Evolutionary conservation across 1,140 invertebrate genomes (phyloP).

Genomic region (Euura lappo): DNA sequence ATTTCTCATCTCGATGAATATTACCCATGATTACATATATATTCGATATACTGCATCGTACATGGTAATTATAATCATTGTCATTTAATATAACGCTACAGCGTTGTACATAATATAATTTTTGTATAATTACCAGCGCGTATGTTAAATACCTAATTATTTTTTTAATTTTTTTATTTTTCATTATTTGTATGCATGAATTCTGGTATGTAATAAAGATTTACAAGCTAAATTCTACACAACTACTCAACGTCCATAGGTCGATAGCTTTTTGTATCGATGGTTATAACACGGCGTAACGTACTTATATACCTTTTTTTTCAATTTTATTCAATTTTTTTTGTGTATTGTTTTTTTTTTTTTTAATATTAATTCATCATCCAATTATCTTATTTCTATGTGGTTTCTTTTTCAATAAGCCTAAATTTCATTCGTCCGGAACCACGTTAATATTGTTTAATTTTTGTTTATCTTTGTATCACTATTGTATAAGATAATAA

Average conservation of each 20-base stretch:
- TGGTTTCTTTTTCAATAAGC: not conserved
- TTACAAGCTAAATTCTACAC: constrained; percentile 34
- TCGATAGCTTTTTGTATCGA: not conserved
- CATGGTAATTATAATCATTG: too few species aligned
- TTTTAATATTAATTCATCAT: too few species aligned
- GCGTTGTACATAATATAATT: too few species aligned
- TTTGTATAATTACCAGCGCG: too few species aligned
- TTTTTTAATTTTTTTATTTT: not conserved
- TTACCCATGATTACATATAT: not conserved
- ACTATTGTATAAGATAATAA: too few species aligned
- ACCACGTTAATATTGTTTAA: too few species aligned
- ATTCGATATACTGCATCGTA: too few species aligned
- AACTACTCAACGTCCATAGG: constrained; percentile 45
- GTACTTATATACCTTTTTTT: not conserved
- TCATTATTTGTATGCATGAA: not conserved
- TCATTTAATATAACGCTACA: too few species aligned
- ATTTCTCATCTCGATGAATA: not conserved
- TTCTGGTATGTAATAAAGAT: not conserved
- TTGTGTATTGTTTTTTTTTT: too few species aligned
- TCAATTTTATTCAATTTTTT: too few species aligned
- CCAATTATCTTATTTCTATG: constrained; percentile 12
- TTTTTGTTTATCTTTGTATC: too few species aligned
- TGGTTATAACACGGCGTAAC: not conserved
- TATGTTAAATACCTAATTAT: not conserved
- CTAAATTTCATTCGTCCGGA: not conserved